Base-by-base conservation (phyloP, 2,113 vertebrate genomes). In the Redunca redunca region DNA sequence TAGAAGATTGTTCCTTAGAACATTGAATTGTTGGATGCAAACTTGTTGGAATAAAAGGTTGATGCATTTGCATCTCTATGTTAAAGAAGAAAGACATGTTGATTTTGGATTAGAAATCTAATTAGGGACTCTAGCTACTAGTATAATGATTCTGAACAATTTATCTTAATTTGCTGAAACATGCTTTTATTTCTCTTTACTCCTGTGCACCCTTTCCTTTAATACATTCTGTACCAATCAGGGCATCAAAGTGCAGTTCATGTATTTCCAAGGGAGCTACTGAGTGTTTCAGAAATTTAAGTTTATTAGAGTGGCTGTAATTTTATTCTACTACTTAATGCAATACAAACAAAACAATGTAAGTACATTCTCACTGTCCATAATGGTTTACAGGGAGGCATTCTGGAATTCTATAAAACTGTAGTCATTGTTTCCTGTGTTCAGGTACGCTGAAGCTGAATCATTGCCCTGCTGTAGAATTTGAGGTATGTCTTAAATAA, bases 61-160 rank as follows among this genome's bases (percentile, higher is more conserved):
- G 50, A 86, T 95, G 19, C 5, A 36, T 94, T 96, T 15, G 12
- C 36, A 78, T 91, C 8, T 91, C 43, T 55, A 46, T 40, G 3
- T 84, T 71, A 91, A 93, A 88, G 55, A 85, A 94, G 64, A 88
- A 90, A 88, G 92, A 14, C 48, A 67, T 3, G 14, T 67, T 86
- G 60, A 17, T 87, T 94, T 88, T n/a, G 6, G 40, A 84, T 50
- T 87, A 40, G 58, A 95, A 94, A 95, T 95, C 57, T 96, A 91
- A 94, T 58, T 85, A 90, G 91, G 36, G 9, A 15, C n/a, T 77
- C 17, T 33, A 83, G 77, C 19, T 78, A 58, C 58, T 2, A 52
- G 15, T 50, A n/a, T 62, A 64, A 50, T 55, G 26, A 80, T 92
- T 83, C 17, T 96, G 40, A 87, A 57, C 28, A 74, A 6, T 48